phyloP scores from a whole-genome alignment of 1,140 invertebrate species.

The Macrotrachela quadricornifera region DNA sequence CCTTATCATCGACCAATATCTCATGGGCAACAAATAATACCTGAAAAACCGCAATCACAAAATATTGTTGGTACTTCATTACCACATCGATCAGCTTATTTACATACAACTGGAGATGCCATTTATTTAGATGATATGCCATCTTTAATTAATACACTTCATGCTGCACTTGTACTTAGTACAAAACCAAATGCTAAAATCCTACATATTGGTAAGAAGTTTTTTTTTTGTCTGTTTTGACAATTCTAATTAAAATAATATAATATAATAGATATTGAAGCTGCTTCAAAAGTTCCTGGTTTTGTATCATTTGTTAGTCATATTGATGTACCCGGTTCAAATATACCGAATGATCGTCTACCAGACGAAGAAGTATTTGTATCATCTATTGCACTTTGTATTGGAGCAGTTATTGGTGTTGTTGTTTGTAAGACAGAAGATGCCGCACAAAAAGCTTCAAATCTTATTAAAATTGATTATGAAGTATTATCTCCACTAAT shows the following conservation, averaged over 20 bases:
- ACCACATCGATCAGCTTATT: conserved; percentile 54
- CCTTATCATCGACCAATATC: too few relatives aligned
- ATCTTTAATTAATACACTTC: conserved; percentile 37
- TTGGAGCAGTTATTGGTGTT: conserved; percentile 48
- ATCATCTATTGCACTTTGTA: conserved; percentile 15
- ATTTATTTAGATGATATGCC: conserved; percentile 75
- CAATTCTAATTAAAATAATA: too few relatives aligned
- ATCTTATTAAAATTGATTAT: conserved; percentile 42
- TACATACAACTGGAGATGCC: conserved; percentile 75
- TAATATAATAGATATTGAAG: conserved; percentile 11
- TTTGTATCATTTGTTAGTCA: conserved; percentile 19
- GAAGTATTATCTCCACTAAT: conserved; percentile 30
- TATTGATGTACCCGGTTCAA: conserved; percentile 21
- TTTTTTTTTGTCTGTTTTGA: too few relatives aligned
- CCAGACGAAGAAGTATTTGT: not conserved
- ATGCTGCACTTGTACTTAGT: conserved; percentile 49
- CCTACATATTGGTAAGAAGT: conserved; percentile 38
- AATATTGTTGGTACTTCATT: conserved; percentile 47
- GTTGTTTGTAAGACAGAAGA: conserved; percentile 40
- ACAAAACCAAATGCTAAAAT: conserved; percentile 54
- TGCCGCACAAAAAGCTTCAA: conserved; percentile 40
- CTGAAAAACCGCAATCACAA: too few relatives aligned
- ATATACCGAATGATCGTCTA: conserved; percentile 1
- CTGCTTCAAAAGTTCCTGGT: conserved; percentile 12
- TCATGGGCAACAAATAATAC: too few relatives aligned